Evolutionary conservation across 2,797 vertebrate genomes (phyloP).

Genomic region (Ammospiza maritima): DNA sequence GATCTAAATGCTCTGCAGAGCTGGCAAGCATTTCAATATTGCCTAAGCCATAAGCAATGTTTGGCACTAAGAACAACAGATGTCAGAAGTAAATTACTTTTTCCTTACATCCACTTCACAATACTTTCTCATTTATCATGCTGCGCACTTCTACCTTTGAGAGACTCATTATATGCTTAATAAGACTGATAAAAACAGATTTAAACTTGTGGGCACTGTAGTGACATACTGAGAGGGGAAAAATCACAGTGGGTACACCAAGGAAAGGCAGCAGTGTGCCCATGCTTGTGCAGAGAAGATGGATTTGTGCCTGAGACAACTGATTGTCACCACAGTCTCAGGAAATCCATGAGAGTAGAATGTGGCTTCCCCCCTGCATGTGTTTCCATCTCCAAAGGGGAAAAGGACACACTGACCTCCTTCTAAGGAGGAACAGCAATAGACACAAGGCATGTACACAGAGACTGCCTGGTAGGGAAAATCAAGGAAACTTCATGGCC

Average conservation of each 20-base stretch:
- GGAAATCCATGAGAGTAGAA: neutral
- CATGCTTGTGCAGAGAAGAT: neutral
- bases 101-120: neutral
- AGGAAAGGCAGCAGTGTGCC: neutral
- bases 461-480: neutral
- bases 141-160: neutral
- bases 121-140: neutral
- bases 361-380: neutral
- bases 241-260: neutral
- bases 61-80: neutral
- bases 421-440: neutral
- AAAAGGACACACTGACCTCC: neutral
- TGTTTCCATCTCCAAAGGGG: neutral
- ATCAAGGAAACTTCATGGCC: neutral
- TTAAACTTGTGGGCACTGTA: neutral
- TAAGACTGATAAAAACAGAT: neutral
- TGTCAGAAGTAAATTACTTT: neutral
- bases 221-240: neutral
- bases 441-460: neutral
- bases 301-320: neutral
- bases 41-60: neutral
- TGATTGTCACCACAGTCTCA: neutral
- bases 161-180: neutral
- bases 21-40: neutral
- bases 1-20: neutral